phyloP scores from a whole-genome alignment of 2,888 invertebrate species.

The Thumatha senex region DNA sequence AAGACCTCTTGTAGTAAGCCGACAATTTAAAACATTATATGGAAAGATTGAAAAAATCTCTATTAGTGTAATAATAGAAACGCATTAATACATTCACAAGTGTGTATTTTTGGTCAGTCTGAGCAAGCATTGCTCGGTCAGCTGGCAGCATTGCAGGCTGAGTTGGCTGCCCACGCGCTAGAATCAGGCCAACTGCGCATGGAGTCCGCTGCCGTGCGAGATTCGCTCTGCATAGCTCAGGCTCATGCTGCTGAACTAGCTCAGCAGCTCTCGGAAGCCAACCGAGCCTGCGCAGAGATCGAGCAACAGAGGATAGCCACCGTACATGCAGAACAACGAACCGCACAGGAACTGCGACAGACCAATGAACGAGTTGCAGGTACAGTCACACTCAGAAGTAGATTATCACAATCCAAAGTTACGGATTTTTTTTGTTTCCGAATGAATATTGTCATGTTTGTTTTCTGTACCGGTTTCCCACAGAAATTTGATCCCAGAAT shows the following conservation, averaged over 20 bases:
- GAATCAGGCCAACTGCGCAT: conserved; percentile 73
- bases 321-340: conserved; percentile 17
- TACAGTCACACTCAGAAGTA: not conserved
- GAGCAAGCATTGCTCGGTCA: conserved; percentile 68
- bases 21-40: no score
- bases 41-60: no score
- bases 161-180: conserved; percentile 57
- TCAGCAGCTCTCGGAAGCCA: conserved; percentile 63
- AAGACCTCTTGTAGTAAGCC: no score
- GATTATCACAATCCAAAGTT: no score
- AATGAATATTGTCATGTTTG: no score
- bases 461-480: no score
- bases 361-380: conserved; percentile 1
- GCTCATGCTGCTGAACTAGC: conserved; percentile 54
- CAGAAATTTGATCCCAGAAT: no score
- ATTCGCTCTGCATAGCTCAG: conserved; percentile 74
- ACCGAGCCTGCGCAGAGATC: conserved; percentile 80
- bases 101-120: conserved; percentile 39
- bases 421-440: no score
- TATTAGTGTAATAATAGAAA: no score
- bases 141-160: conserved; percentile 73
- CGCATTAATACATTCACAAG: no score
- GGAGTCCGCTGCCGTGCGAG: conserved; percentile 71
- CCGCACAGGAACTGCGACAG: not conserved
- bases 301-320: conserved; percentile 69